Evolutionary conservation across 2,113 vertebrate genomes (phyloP).

Genomic region (Capreolus pygargus): DNA sequence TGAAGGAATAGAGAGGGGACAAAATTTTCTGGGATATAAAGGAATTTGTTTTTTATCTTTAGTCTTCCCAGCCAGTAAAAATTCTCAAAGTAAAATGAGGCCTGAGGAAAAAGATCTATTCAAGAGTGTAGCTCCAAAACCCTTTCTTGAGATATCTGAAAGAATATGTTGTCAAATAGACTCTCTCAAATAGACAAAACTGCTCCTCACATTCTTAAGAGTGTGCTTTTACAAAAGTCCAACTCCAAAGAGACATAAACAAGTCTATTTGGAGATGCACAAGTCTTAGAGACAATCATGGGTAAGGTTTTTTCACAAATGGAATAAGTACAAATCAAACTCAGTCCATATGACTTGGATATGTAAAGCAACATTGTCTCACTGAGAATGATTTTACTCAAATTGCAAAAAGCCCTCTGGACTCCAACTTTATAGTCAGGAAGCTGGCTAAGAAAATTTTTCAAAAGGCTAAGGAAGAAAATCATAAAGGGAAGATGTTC

Average conservation of each 20-base stretch:
- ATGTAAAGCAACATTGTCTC: background rate
- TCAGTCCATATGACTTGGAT: background rate
- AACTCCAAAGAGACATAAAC: background rate
- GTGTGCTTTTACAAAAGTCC: background rate
- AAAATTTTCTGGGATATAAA: conserved; percentile 38
- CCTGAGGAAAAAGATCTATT: conserved; percentile 28
- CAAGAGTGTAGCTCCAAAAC: background rate
- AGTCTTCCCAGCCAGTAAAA: conserved; percentile 50
- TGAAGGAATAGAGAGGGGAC: conserved; percentile 44
- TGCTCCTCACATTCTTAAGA: background rate
- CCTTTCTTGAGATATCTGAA: background rate
- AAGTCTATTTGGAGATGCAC: background rate
- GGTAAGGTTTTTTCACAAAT: background rate
- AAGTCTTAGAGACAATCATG: background rate
- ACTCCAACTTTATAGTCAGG: background rate
- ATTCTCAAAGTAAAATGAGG: conserved; percentile 25
- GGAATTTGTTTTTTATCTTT: conserved; percentile 55
- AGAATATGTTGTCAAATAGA: background rate
- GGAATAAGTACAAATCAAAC: background rate
- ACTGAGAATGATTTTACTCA: background rate
- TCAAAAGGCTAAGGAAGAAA: background rate
- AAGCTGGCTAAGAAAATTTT: background rate
- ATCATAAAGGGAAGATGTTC: background rate
- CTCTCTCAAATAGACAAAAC: background rate
- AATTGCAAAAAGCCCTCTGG: background rate